A percentile compares a stretch with the other conserved stretches of the same genome.
phyloP scores from a whole-genome alignment of 2,113 vertebrate species.

The Gobius niger region DNA sequence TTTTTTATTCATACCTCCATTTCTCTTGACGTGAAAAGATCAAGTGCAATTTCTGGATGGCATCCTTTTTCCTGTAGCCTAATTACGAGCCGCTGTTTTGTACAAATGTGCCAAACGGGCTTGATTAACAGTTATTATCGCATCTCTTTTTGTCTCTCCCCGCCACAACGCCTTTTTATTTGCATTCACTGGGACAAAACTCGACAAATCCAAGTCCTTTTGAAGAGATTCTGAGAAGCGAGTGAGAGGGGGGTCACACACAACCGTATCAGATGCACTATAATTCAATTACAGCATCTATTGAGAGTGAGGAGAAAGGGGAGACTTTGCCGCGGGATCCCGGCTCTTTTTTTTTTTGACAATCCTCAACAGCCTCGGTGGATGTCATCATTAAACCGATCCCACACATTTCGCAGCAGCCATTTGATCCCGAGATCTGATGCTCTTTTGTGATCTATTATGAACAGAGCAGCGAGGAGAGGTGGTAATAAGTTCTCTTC shows the following conservation, averaged over 20 bases:
- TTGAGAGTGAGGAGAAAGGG: slow-evolving; percentile 42
- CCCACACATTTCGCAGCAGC: slow-evolving; percentile 42
- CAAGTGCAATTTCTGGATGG: slow-evolving; percentile 19
- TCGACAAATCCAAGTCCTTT: slow-evolving; percentile 48
- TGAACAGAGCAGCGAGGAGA: slow-evolving; percentile 45
- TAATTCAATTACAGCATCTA: slow-evolving; percentile 60
- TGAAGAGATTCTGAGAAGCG: slow-evolving; percentile 18
- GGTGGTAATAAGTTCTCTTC: slow-evolving; percentile 23
- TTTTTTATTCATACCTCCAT: background rate
- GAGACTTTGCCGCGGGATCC: slow-evolving; percentile 53
- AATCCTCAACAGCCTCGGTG: slow-evolving; percentile 38
- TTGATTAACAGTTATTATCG: slow-evolving; percentile 23
- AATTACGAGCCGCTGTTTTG: slow-evolving; percentile 27
- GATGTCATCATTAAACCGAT: slow-evolving; percentile 71
- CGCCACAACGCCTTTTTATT: background rate
- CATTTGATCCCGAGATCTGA: slow-evolving; percentile 65
- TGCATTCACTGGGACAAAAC: slow-evolving; percentile 48
- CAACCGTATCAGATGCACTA: slow-evolving; percentile 57
- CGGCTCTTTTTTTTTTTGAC: slow-evolving; percentile 32
- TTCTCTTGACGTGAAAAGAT: slow-evolving; percentile 37
- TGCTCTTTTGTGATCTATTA: slow-evolving; percentile 76
- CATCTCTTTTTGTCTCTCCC: background rate
- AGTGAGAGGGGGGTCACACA: slow-evolving; percentile 5
- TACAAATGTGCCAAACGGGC: slow-evolving; percentile 24
- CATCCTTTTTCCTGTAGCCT: slow-evolving; percentile 17